phyloP scores from a whole-genome alignment of 2,888 invertebrate species.

The Athetis lepigone region DNA sequence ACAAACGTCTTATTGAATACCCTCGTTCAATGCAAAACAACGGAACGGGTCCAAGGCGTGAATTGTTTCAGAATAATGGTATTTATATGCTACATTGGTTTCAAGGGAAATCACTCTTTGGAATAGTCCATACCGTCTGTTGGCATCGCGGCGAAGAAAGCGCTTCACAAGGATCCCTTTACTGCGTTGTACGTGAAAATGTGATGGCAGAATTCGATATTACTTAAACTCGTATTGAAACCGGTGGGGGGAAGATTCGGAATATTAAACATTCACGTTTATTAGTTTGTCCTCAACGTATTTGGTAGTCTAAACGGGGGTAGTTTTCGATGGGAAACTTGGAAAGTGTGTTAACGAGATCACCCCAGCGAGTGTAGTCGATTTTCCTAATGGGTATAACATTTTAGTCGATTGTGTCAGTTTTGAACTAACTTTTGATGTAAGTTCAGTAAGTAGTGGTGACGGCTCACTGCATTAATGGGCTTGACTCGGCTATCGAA shows the following conservation, averaged over 20 bases:
- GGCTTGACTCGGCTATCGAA: conserved; percentile 57
- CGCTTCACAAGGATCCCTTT: conserved; percentile 68
- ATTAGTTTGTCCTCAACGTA: conserved; percentile 89
- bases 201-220: conserved; percentile 68
- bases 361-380: conserved; percentile 77
- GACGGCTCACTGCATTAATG: conserved; percentile 66
- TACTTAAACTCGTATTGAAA: conserved; percentile 88
- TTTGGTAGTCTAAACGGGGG: conserved; percentile 87
- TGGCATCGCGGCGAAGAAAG: conserved; percentile 63
- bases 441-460: conserved; percentile 66
- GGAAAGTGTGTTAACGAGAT: conserved; percentile 88
- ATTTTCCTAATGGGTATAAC: conserved; percentile 84
- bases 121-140: conserved; percentile 85
- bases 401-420: conserved; percentile 78
- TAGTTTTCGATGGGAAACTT: conserved; percentile 85
- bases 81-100: conserved; percentile 90
- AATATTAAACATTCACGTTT: conserved; percentile 90
- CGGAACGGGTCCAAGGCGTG: conserved; percentile 80
- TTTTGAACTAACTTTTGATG: conserved; percentile 70
- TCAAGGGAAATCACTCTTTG: conserved; percentile 89
- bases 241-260: conserved; percentile 81
- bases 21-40: conserved; percentile 74
- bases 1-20: conserved; percentile 65
- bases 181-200: conserved; percentile 71
- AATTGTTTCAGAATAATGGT: conserved; percentile 90